Evolutionary conservation across 2,797 vertebrate genomes (phyloP).

Genomic region (Hemitrygon akajei): DNA sequence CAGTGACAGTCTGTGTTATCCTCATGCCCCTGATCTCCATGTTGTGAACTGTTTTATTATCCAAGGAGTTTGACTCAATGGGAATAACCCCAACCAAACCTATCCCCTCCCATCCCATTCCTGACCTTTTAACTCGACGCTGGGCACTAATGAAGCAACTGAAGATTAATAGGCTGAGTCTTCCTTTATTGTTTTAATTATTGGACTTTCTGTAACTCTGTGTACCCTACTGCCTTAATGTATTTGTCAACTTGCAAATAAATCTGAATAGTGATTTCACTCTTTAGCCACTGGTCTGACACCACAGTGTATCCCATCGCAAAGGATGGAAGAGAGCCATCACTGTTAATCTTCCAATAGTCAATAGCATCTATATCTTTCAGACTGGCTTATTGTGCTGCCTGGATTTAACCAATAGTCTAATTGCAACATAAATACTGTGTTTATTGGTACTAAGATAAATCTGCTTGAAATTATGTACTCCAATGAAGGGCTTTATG

Average conservation of each 20-base stretch:
- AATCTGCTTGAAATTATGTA: too few relatives aligned
- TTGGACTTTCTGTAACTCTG: not conserved
- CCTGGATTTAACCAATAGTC: not conserved
- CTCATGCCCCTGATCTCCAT: not conserved
- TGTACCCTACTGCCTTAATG: not conserved
- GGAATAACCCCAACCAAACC: too few relatives aligned
- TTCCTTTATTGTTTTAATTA: not conserved
- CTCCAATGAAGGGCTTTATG: not conserved
- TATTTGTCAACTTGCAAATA: not conserved
- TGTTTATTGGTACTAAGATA: not conserved
- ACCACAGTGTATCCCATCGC: not conserved
- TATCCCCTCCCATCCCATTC: too few relatives aligned
- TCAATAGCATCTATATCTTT: not conserved
- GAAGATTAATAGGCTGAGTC: not conserved
- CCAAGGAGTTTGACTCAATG: not conserved
- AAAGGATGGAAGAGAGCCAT: not conserved
- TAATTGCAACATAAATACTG: constrained; percentile 9
- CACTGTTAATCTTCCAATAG: not conserved
- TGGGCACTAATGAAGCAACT: not conserved
- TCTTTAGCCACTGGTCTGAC: not conserved
- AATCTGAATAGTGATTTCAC: not conserved
- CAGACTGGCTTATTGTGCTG: not conserved
- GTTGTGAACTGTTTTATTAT: not conserved
- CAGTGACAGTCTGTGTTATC: not conserved
- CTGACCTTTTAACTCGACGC: not conserved